Conservation (phyloP, 2,888 invertebrate genomes). For the Drosophila paranaensis region DNA sequence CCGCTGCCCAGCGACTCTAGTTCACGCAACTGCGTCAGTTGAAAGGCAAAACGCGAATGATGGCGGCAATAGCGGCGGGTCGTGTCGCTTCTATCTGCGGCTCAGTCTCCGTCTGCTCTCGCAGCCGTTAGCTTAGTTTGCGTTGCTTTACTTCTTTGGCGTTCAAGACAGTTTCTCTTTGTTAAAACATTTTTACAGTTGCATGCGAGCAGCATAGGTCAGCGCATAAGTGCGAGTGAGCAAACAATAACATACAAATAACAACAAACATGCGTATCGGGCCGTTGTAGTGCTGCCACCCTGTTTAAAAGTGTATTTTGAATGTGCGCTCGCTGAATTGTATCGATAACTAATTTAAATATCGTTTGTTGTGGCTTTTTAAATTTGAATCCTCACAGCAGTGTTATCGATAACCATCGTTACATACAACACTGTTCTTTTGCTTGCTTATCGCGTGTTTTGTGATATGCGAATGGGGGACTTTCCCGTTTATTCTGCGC, state of each 20-base stretch:
- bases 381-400: neutral
- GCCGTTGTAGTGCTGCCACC: conserved; percentile 34
- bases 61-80: conserved; percentile 26
- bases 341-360: neutral
- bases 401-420: neutral
- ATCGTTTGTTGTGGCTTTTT: neutral
- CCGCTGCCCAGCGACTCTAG: conserved; percentile 1
- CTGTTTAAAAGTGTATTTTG: conserved; percentile 4
- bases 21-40: conserved; percentile 47
- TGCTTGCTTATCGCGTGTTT: neutral
- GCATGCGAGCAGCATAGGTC: conserved; percentile 43
- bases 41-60: conserved; percentile 66
- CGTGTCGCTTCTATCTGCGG: conserved; percentile 23
- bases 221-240: conserved; percentile 53
- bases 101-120: conserved; percentile 12
- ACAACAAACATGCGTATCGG: neutral
- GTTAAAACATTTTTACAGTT: conserved; percentile 36
- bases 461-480: neutral
- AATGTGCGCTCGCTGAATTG: neutral
- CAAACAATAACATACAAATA: conserved; percentile 18
- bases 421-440: neutral
- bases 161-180: conserved; percentile 39
- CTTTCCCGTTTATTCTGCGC: neutral
- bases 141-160: conserved; percentile 39
- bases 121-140: neutral